phyloP scores from a whole-genome alignment of 23 tunicate species.

The Styela clava region DNA sequence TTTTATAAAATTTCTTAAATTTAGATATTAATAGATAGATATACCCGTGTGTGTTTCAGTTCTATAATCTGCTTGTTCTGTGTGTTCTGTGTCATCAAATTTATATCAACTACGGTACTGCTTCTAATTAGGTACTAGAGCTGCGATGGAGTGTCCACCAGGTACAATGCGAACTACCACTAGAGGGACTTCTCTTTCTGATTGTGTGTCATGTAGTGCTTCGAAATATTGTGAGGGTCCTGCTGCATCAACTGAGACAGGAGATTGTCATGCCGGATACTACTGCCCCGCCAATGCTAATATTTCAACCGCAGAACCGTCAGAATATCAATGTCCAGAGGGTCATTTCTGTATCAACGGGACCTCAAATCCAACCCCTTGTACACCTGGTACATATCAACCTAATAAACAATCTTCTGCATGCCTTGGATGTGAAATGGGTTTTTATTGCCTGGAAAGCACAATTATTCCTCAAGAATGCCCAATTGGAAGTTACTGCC shows the following conservation, averaged over 20 bases:
- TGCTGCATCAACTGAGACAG: conserved; percentile 31
- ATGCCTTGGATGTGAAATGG: conserved; percentile 57
- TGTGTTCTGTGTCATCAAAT: too few relatives aligned
- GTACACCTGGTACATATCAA: conserved; percentile 74
- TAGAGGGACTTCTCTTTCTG: conserved; percentile 25
- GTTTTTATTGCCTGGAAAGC: conserved; percentile 63
- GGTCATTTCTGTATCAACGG: conserved; percentile 65
- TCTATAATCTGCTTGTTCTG: too few relatives aligned
- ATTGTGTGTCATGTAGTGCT: conserved; percentile 80
- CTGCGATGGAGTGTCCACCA: conserved; percentile 48
- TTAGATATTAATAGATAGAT: too few relatives aligned
- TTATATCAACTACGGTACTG: too few relatives aligned
- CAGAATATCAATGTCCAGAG: conserved; percentile 79
- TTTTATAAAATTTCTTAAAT: too few relatives aligned
- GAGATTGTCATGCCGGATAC: conserved; percentile 77
- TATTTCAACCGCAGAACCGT: conserved; percentile 32
- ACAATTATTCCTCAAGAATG: conserved; percentile 53
- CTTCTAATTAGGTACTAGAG: conserved; percentile 43
- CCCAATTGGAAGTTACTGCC: conserved; percentile 59
- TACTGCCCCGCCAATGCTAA: conserved; percentile 76
- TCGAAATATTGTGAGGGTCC: conserved; percentile 51
- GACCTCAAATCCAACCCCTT: conserved; percentile 43
- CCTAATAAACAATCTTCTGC: conserved; percentile 21
- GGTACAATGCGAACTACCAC: conserved; percentile 44
- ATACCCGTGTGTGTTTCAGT: too few relatives aligned